Percentiles rank a stretch among this genome's conserved stretches.
Evolutionary conservation across 2,797 vertebrate genomes (phyloP).

Genomic region (Mormyrops boulengeri): DNA sequence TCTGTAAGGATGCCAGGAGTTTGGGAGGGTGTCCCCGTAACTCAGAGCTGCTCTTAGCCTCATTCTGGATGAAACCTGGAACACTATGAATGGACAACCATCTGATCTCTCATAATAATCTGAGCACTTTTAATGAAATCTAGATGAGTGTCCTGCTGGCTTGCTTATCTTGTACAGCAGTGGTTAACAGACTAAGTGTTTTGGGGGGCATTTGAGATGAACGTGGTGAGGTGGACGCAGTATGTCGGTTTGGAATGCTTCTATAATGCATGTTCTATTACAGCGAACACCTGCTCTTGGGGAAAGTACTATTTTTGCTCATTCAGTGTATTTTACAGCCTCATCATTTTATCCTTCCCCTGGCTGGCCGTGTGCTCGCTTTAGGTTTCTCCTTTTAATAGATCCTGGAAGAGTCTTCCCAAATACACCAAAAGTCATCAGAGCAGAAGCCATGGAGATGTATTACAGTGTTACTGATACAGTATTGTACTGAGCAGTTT

Average conservation of each 20-base stretch:
- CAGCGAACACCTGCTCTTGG: background rate
- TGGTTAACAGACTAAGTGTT: background rate
- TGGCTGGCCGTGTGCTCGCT: too few relatives aligned
- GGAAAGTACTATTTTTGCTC: background rate
- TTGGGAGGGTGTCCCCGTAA: constrained; percentile 27
- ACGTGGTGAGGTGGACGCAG: background rate
- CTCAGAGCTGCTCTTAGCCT: constrained; percentile 1
- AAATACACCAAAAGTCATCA: background rate
- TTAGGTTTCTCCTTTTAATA: background rate
- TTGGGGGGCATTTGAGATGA: background rate
- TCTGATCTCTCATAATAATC: constrained; percentile 15
- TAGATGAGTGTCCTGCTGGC: background rate
- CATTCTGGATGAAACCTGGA: constrained; percentile 16
- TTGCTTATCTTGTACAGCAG: background rate
- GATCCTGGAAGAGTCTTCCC: background rate
- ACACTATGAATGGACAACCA: constrained; percentile 20
- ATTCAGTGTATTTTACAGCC: background rate
- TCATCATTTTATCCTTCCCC: background rate
- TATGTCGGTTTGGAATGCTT: background rate
- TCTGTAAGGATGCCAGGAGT: constrained; percentile 27
- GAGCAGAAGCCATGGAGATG: background rate
- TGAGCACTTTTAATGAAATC: constrained; percentile 16
- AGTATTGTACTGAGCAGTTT: background rate
- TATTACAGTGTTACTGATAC: background rate
- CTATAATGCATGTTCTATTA: constrained; percentile 1